Evolutionary conservation across 2,797 vertebrate species (phyloP).

Genomic region (Sus cebifrons): DNA sequence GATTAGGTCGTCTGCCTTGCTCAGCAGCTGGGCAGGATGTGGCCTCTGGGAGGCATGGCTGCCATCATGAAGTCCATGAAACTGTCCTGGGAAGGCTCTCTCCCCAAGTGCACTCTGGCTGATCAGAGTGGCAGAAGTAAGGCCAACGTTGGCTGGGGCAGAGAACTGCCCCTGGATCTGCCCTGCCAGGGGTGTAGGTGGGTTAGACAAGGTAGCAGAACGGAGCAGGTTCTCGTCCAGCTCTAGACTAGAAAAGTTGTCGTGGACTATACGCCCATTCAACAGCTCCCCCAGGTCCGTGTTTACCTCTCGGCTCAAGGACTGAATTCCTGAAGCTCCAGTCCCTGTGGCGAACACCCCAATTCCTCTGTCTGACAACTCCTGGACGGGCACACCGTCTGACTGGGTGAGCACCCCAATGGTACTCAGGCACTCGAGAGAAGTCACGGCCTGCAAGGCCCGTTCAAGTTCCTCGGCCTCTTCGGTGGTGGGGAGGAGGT

Average conservation of each 20-base stretch:
- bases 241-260: conserved; percentile 97
- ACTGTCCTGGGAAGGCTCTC: conserved; percentile 95
- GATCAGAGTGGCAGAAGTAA: conserved; percentile 94
- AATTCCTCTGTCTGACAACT: conserved; percentile 94
- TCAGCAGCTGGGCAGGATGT: conserved; percentile 94
- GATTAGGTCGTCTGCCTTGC: conserved; percentile 95
- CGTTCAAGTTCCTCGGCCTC: conserved; percentile 99
- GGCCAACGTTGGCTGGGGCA: conserved; percentile 92
- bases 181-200: conserved; percentile 94
- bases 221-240: conserved; percentile 98
- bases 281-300: conserved; percentile 96
- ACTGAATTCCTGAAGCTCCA: conserved; percentile 94
- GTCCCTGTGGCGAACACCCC: conserved; percentile 95
- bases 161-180: conserved; percentile 93
- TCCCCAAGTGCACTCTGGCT: conserved; percentile 95
- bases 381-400: conserved; percentile 94
- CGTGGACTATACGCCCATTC: conserved; percentile 95
- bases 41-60: conserved; percentile 94
- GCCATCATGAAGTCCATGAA: conserved; percentile 93
- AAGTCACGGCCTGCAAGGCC: conserved; percentile 98
- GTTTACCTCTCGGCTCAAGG: conserved; percentile 92
- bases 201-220: conserved; percentile 94
- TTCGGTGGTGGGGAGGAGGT: conserved; percentile 98
- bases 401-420: conserved; percentile 96
- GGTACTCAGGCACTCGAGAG: conserved; percentile 98